Evolutionary conservation across 2,797 vertebrate species (phyloP).

Genomic region (Lepilemur ruficaudatus): DNA sequence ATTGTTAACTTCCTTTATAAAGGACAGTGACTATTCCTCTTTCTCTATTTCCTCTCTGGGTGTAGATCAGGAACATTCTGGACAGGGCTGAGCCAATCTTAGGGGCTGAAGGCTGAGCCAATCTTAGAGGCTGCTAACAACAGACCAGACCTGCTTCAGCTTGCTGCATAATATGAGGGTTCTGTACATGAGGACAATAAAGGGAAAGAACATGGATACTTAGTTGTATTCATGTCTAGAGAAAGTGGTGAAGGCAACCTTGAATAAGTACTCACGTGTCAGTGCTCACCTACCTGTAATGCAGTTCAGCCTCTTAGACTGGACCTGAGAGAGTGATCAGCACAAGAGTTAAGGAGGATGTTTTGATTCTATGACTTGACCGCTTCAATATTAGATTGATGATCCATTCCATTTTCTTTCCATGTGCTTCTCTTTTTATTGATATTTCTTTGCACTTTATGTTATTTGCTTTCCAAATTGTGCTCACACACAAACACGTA

Average conservation of each 20-base stretch:
- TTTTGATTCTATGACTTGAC: background rate
- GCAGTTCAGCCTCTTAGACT: background rate
- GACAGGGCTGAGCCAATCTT: background rate
- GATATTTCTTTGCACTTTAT: background rate
- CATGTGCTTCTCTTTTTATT: background rate
- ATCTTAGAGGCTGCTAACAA: background rate
- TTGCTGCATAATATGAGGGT: background rate
- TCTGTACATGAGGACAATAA: background rate
- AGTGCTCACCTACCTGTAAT: background rate
- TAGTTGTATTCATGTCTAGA: background rate
- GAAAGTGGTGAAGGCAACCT: background rate
- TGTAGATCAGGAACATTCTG: background rate
- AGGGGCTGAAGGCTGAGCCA: background rate
- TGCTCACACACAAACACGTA: background rate
- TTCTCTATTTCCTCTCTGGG: background rate
- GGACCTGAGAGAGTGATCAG: background rate
- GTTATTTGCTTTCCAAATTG: conserved; percentile 29
- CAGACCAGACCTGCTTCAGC: background rate
- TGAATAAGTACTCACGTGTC: background rate
- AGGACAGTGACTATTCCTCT: background rate
- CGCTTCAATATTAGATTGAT: background rate
- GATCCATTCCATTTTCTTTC: background rate
- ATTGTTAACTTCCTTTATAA: background rate
- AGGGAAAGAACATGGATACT: background rate
- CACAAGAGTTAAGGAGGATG: background rate